Base-by-base conservation (phyloP, 2,888 invertebrate species). In the Muschampia plurimacula region DNA sequence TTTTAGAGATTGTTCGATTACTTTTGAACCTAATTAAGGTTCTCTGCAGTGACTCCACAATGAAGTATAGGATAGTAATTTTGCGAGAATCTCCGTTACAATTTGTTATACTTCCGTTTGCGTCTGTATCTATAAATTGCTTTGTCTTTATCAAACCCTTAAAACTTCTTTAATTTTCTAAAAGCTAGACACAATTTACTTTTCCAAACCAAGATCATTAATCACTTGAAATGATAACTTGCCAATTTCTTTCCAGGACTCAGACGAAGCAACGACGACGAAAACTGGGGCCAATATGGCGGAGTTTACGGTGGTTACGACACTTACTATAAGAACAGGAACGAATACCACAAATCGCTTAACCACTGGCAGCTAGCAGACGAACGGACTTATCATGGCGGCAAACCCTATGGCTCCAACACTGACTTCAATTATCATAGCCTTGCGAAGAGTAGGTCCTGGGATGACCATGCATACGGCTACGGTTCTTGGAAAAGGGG, bases 201-300 rank as follows among this genome's bases (percentile, higher is more conserved):
- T 5, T 41, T 41, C 41, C 41, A 41, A 41, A 41, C 9, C 41
- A 41, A 7, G 5, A 3, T 6, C 0, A 41, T 41, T 41, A 41
- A 1, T 68, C 84, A 86, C 49, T 46, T 3, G 32, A 3, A 74
- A 59, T 4, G 2, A 15, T 0, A 9, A 28, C 28, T 46, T 28
- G 28, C 13, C 32, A 52, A 55, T 55, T n/a, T 4, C 52, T 77
- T 78, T 74, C 0, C 76, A 77, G 94, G 91, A 0, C 32, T 86
- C 71, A 90, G 84, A 3, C 84, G 89, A 70, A 88, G 85, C 71
- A 83, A 88, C 3, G 88, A 89, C 0, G 88, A 91, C 52, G 92
- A 93, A 62, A 89, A 89, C 39, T 96, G 96, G 95, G 95, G 95
- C 0, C 92, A 94, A 73, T 96, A 96, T 78, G 96, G 96, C 0